These are phyloP conservation scores for Malurus cyaneus DNA, from an alignment of 2,113 vertebrate species.

Conservation along the genomic window DNA sequence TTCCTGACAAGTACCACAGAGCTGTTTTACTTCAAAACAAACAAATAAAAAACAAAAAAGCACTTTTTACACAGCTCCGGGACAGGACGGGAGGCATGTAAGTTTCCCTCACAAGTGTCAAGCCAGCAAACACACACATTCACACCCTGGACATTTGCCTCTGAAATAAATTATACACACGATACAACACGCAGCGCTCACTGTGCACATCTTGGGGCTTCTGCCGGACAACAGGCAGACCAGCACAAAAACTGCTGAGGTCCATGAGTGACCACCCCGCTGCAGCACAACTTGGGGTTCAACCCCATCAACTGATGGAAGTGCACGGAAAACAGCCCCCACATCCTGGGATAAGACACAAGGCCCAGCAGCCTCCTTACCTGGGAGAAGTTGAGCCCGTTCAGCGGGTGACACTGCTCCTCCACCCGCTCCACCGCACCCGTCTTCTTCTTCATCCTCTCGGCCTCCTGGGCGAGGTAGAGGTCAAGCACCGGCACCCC, in stretches of 20 bases:
- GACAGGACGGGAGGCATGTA: background rate
- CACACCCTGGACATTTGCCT: background rate
- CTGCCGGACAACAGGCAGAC: background rate
- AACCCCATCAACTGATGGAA: background rate
- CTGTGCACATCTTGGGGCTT: rapidly evolving
- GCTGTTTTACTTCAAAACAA: conserved; percentile 31
- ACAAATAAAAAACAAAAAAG: background rate
- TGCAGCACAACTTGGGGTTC: background rate
- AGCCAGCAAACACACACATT: background rate
- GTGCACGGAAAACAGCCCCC: rapidly evolving
- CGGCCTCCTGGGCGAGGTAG: conserved; percentile 93
- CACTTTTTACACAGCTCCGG: background rate
- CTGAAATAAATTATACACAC: background rate
- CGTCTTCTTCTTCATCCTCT: conserved; percentile 88
- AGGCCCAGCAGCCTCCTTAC: conserved; percentile 68
- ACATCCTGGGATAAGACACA: background rate
- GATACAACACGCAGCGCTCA: rapidly evolving
- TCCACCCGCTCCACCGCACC: conserved; percentile 94
- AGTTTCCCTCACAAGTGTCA: background rate
- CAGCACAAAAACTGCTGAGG: background rate
- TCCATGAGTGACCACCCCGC: rapidly evolving
- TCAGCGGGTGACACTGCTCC: conserved; percentile 96
- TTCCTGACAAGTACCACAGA: conserved; percentile 25
- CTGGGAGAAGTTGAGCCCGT: conserved; percentile 97
- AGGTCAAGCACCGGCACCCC: conserved; percentile 94